Conservation (phyloP, 2,888 invertebrate species). For the Tupiocoris notatus region DNA sequence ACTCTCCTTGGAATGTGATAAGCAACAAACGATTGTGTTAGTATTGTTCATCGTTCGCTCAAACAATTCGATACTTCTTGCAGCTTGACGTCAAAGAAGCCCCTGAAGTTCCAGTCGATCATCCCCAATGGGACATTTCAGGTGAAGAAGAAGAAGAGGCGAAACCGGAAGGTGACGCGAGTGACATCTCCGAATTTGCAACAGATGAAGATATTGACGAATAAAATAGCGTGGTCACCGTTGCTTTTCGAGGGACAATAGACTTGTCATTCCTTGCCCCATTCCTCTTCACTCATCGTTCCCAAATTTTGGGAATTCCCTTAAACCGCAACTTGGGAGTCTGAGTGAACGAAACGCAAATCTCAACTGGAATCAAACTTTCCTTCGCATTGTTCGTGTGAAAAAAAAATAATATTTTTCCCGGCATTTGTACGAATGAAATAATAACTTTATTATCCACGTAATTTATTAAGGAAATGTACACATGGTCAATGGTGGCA, state of each 20-base stretch:
- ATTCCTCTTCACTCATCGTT: background rate
- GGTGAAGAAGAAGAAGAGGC: conserved; percentile 84
- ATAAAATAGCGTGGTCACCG: conserved; percentile 50
- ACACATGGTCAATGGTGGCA: no score
- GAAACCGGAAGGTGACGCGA: conserved; percentile 62
- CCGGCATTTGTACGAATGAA: background rate
- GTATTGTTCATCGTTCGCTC: no score
- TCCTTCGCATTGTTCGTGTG: background rate
- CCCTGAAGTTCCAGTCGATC: conserved; percentile 82
- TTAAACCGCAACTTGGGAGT: no score
- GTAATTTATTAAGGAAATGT: no score
- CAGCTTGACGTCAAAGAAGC: conserved; percentile 95
- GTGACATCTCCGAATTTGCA: conserved; percentile 65
- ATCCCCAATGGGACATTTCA: conserved; percentile 97
- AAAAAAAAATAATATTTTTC: background rate
- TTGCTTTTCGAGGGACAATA: background rate
- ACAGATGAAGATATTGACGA: conserved; percentile 67
- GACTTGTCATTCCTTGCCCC: background rate
- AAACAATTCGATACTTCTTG: conserved; percentile 48
- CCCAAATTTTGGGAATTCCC: no score
- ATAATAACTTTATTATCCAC: no score
- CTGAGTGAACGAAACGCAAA: no score
- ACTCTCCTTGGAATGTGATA: no score
- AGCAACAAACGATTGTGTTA: no score
- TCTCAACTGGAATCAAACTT: background rate